Conservation (phyloP, 2,797 vertebrate species). For the Neosilurus mollespiculum region DNA sequence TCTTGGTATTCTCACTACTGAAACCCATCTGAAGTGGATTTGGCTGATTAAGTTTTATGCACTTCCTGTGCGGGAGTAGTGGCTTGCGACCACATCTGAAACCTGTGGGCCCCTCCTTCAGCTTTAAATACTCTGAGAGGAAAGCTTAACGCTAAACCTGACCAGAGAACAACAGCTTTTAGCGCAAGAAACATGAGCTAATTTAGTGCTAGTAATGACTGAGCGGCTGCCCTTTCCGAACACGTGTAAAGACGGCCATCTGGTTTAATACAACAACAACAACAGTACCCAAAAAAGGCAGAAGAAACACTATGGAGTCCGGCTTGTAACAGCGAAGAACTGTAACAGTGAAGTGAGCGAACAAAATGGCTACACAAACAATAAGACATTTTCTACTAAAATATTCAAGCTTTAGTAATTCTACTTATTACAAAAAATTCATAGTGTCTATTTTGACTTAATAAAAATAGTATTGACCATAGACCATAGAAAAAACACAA, state of each 20-base stretch:
- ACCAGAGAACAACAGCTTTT: constrained; percentile 28
- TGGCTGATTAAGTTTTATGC: constrained; percentile 36
- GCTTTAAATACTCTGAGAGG: constrained; percentile 24
- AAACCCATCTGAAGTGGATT: constrained; percentile 24
- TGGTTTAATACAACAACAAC: constrained; percentile 58
- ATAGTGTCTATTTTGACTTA: not conserved
- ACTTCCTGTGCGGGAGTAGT: constrained; percentile 39
- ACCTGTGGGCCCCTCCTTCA: not conserved
- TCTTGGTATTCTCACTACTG: constrained; percentile 14
- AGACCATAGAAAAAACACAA: not conserved
- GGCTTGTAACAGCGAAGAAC: constrained; percentile 2
- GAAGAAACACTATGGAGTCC: not conserved
- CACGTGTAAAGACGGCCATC: constrained; percentile 63
- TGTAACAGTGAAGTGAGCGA: not conserved
- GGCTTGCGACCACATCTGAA: constrained; percentile 21
- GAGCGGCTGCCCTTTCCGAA: constrained; percentile 52
- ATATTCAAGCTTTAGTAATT: not conserved
- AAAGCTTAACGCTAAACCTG: constrained; percentile 23
- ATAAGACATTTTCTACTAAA: not conserved
- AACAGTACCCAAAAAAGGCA: constrained; percentile 12
- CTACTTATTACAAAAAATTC: not conserved
- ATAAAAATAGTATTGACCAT: not conserved
- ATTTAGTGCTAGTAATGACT: constrained; percentile 51
- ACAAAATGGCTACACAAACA: constrained; percentile 34
- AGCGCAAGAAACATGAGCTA: constrained; percentile 23